These are phyloP conservation scores for Monomorium pharaonis DNA, from an alignment of 1,140 invertebrate species.

Conservation along the genomic window DNA sequence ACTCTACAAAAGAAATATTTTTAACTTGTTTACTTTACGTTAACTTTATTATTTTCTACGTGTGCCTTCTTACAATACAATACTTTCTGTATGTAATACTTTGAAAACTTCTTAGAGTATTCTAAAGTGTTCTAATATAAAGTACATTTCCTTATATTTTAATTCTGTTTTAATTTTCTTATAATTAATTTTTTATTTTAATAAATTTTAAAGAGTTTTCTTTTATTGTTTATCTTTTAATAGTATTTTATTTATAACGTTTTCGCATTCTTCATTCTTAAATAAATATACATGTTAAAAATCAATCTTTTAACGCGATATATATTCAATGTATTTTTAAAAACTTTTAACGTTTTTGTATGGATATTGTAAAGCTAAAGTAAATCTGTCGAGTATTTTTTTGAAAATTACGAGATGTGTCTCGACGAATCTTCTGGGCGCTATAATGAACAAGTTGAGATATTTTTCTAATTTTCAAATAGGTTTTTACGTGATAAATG, in stretches of 20 bases:
- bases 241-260: not conserved
- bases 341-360: not conserved
- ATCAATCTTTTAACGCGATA: not conserved
- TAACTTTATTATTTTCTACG: not conserved
- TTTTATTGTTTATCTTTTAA: not conserved
- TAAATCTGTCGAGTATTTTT: not conserved
- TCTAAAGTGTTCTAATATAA: not conserved
- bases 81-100: not conserved
- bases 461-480: slow-evolving; percentile 43
- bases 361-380: not conserved
- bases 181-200: not conserved
- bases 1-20: not conserved
- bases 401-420: not conserved
- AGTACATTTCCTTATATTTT: not conserved
- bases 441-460: not conserved
- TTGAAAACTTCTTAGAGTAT: not conserved
- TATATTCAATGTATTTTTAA: not conserved
- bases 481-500: slow-evolving; percentile 33
- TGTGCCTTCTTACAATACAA: too few relatives aligned
- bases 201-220: not conserved
- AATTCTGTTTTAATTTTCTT: not conserved
- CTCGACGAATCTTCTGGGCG: slow-evolving; percentile 5
- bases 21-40: not conserved
- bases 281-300: not conserved
- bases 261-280: not conserved